A percentile compares a stretch with the other conserved stretches of the same genome.
These are phyloP conservation scores for Ephialtes manifestator DNA, from an alignment of 2,888 invertebrate genomes.

Conservation along the genomic window DNA sequence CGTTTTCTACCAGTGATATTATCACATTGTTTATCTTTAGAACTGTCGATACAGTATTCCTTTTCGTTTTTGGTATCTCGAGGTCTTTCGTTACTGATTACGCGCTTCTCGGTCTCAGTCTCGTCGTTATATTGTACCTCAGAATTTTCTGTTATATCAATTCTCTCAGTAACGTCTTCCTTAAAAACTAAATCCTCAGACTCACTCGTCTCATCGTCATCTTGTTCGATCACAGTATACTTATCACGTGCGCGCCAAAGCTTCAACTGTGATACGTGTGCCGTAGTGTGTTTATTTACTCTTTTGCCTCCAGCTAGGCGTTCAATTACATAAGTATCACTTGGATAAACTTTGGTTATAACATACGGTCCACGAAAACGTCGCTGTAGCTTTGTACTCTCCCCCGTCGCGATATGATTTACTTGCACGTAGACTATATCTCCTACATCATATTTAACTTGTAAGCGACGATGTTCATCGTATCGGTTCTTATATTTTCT, in stretches of 20 bases:
- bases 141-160: too few species aligned
- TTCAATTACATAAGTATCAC: conserved; percentile 13
- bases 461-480: conserved; percentile 10
- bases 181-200: background rate
- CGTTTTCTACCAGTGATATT: background rate
- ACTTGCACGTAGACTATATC: conserved; percentile 43
- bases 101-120: background rate
- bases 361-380: conserved; percentile 14
- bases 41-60: too few species aligned
- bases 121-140: background rate
- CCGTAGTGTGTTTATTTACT: background rate
- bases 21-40: background rate
- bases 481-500: conserved; percentile 24
- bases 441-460: conserved; percentile 33
- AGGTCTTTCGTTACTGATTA: too few species aligned
- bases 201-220: background rate
- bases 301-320: background rate
- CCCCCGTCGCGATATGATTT: conserved; percentile 29
- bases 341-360: background rate
- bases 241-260: conserved; percentile 8
- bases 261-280: conserved; percentile 26
- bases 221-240: background rate
- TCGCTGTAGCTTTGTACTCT: conserved; percentile 45
- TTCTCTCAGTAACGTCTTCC: too few species aligned
- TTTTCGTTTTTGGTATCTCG: too few species aligned